Evolutionary conservation across 2,888 invertebrate genomes (phyloP).

Genomic region (Strigamia crassipes): DNA sequence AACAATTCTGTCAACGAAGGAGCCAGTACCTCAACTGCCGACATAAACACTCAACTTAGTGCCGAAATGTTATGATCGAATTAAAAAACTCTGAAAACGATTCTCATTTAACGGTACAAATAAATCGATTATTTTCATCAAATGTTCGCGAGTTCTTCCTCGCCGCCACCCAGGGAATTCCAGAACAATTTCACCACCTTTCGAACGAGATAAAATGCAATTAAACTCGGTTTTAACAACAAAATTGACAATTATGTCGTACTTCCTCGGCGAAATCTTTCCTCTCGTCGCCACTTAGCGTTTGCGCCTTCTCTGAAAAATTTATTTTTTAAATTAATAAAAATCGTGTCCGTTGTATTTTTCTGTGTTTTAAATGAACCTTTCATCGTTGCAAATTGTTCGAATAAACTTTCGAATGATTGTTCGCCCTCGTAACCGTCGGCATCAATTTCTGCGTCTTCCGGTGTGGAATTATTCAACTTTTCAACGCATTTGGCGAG

Average conservation of each 20-base stretch:
- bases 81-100: too few relatives aligned
- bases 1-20: background rate
- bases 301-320: constrained; percentile 63
- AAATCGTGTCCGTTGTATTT: background rate
- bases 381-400: constrained; percentile 70
- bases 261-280: constrained; percentile 72
- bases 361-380: constrained; percentile 56
- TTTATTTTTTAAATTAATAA: background rate
- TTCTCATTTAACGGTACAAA: too few relatives aligned
- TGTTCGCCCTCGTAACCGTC: constrained; percentile 43
- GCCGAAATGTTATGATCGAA: background rate
- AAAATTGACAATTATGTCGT: background rate
- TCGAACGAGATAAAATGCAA: background rate
- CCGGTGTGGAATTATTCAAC: background rate
- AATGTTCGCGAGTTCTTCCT: constrained; percentile 66
- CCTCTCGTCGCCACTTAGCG: constrained; percentile 68
- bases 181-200: constrained; percentile 72
- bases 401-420: constrained; percentile 70
- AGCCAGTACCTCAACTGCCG: background rate
- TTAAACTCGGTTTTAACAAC: too few relatives aligned
- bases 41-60: background rate
- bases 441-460: background rate
- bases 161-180: constrained; percentile 74
- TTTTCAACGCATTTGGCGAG: background rate
- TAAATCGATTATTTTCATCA: constrained; percentile 51